A percentile compares a stretch with the other conserved stretches of the same genome.
These are phyloP conservation scores for Caenorhabditis doughertyi DNA, from an alignment of 2,888 invertebrate genomes.

Conservation along the genomic window DNA sequence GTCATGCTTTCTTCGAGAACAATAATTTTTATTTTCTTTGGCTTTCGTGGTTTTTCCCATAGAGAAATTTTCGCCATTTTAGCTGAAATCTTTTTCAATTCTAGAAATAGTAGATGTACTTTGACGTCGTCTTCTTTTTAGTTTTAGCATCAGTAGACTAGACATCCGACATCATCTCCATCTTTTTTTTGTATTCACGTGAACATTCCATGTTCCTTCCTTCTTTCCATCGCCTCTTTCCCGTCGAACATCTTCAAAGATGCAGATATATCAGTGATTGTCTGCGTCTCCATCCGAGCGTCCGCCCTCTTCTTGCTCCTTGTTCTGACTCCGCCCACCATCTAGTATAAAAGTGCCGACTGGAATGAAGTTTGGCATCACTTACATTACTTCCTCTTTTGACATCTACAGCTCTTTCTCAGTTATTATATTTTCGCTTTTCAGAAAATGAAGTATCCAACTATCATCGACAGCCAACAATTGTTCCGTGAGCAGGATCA, in stretches of 20 bases:
- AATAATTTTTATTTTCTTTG: too few relatives aligned
- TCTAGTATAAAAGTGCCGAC: slow-evolving; percentile 41
- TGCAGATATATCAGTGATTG: slow-evolving; percentile 21
- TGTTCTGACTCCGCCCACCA: slow-evolving; percentile 33
- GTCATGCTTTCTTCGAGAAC: too few relatives aligned
- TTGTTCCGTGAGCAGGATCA: slow-evolving; percentile 53
- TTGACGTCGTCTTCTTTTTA: slow-evolving; percentile 17
- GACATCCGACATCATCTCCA: slow-evolving; percentile 7
- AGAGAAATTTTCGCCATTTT: too few relatives aligned
- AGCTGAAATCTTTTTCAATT: background rate
- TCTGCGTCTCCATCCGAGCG: slow-evolving; percentile 32
- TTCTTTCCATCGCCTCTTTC: background rate
- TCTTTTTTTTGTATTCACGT: slow-evolving; percentile 40
- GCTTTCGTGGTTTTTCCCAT: too few relatives aligned
- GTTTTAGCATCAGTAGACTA: background rate
- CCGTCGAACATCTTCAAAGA: slow-evolving; percentile 56
- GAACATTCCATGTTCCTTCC: slow-evolving; percentile 32
- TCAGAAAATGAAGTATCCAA: slow-evolving; percentile 62
- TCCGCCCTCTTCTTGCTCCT: slow-evolving; percentile 45
- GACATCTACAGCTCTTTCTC: background rate
- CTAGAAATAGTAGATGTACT: slow-evolving; percentile 23
- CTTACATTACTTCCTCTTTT: background rate
- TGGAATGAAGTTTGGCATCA: slow-evolving; percentile 18
- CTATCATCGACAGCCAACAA: slow-evolving; percentile 48
- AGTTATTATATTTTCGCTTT: background rate